Evolutionary conservation across 2,113 vertebrate genomes (phyloP).

Genomic region (Probosciger aterrimus): DNA sequence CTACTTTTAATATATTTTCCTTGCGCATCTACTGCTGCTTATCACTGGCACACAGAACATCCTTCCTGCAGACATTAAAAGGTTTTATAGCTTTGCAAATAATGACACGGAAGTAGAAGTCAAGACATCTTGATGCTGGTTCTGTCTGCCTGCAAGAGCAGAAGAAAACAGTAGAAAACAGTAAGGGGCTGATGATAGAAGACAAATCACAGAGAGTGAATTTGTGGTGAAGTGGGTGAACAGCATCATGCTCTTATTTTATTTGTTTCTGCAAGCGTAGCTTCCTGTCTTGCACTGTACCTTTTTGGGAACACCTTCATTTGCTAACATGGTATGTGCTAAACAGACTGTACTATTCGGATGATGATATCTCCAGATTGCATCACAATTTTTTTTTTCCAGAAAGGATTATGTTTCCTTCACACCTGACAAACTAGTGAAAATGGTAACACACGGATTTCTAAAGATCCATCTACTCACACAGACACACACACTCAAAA

Average conservation of each 20-base stretch:
- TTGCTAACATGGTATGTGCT: neutral
- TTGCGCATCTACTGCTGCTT: neutral
- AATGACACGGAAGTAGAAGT: neutral
- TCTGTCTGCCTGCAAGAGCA: neutral
- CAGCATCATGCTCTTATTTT: neutral
- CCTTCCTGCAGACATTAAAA: neutral
- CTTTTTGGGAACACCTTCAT: neutral
- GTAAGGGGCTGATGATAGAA: neutral
- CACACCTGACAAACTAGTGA: neutral
- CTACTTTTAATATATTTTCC: neutral
- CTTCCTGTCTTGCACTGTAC: neutral
- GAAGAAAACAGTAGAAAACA: neutral
- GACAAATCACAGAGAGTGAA: neutral
- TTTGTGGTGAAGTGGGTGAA: neutral
- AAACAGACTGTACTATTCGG: neutral
- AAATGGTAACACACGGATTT: neutral
- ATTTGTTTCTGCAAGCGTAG: neutral
- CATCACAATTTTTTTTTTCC: neutral
- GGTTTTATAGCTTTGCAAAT: neutral
- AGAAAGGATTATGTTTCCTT: neutral
- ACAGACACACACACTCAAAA: neutral
- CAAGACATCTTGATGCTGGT: neutral
- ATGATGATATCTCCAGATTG: neutral
- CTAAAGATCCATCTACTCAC: neutral
- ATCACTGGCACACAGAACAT: neutral